Evolutionary conservation across 2,113 vertebrate genomes (phyloP), one percentile per base, ranked within the genome.

Genomic region (Lates calcarifer): DNA sequence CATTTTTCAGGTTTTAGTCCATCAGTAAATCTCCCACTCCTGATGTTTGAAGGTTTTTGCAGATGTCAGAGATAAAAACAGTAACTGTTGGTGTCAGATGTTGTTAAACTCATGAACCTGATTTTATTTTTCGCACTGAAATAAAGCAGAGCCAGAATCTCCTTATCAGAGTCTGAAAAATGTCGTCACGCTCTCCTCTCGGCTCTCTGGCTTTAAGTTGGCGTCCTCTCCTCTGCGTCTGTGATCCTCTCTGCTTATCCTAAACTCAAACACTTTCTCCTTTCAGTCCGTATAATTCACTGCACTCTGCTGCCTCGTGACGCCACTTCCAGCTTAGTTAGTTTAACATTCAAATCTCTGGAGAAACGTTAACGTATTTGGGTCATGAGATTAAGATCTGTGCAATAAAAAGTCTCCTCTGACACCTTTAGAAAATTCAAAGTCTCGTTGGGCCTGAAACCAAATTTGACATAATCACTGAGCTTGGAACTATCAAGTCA

Each of bases 341-440:
- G 53, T 81, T 83, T 77, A 81, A 62, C 60, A 68, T 85, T 81
- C 43, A 83, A 64, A 77, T 85, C 79, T 87, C n/a, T 28, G 3
- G 22, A 79, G 76, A 60, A 3, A 41, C 65, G 9, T 35, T 41
- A 20, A 31, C 0, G 64, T 70, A 84, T 90, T 81, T 86, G 74
- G 86, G 78, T 88, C 83, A 86, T 0, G 28, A 82, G 83, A 88
- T 85, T 82, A 82, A 62, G 74, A 84, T 84, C 77, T 66, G 53
- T 0, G 18, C 37, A 37, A 53, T 41, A 33, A 79, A 73, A 62
- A 1, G 35, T 58, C 66, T 79, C 58, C 24, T 61, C 84, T 14
- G 73, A 81, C 75, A 87, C 75, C 79, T 79, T 49, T 14, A 80
- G 60, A 71, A 77, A 74, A 11, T 12, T 77, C 22, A 43, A 79